These are phyloP conservation scores for Enteromius paludinosus DNA, from an alignment of 2,797 vertebrate genomes.

Conservation along the genomic window DNA sequence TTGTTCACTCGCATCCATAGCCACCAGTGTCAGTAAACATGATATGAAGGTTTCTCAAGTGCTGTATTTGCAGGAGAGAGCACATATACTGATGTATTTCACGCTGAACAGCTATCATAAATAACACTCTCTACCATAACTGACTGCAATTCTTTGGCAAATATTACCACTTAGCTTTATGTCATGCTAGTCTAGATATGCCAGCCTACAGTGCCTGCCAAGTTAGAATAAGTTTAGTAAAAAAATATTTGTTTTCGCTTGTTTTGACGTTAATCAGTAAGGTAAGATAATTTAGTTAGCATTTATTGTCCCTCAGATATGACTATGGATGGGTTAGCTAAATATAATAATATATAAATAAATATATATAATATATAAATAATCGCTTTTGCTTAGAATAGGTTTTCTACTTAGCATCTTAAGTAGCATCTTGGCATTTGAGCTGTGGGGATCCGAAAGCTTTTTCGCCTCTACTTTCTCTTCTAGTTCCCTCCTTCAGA, in stretches of 20 bases:
- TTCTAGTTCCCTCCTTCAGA: slow-evolving; percentile 4
- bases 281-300: neutral
- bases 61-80: slow-evolving; percentile 16
- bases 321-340: slow-evolving; percentile 8
- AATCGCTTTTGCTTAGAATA: neutral
- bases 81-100: slow-evolving; percentile 26
- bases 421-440: slow-evolving; percentile 2
- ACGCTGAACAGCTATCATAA: slow-evolving; percentile 36
- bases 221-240: neutral
- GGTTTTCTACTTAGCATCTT: slow-evolving; percentile 14
- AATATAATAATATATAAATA: too few species aligned
- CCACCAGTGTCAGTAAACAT: slow-evolving; percentile 16
- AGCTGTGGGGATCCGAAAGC: slow-evolving; percentile 13
- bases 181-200: slow-evolving; percentile 17
- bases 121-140: slow-evolving; percentile 30
- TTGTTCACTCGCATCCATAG: neutral
- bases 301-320: neutral
- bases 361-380: too few species aligned
- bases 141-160: slow-evolving; percentile 7
- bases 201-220: neutral
- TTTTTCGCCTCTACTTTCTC: neutral
- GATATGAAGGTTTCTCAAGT: slow-evolving; percentile 22
- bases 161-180: slow-evolving; percentile 13
- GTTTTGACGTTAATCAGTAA: neutral
- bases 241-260: neutral